Evolutionary conservation across 2,888 invertebrate genomes (phyloP), one percentile per base, ranked within the genome.

Genomic region (Temnothorax ravouxi): DNA sequence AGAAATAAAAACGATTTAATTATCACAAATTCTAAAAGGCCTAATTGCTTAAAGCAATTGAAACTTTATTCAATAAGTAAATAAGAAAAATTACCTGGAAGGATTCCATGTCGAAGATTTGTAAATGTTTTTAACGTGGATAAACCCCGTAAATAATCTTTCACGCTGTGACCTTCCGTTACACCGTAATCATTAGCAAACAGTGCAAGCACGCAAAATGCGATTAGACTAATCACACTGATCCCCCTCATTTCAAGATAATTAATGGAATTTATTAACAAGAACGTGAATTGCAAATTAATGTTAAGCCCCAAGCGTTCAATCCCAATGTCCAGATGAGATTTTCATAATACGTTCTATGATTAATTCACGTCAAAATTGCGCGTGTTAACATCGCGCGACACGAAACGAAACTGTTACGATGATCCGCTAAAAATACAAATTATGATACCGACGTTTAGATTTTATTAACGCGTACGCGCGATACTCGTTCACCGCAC

Each of bases 71-170:
- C 6, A 41, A 54, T 38, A 18, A 41, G 3, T 38, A 54, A 54
- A 38, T 71, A 52, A 21, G 3, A 0, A 71, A 38, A 52, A 15
- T 69, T 18, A 79, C 79, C 79, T 56, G 79, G 79, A 0, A 79
- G 71, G 13, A 79, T 79, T 18, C 79, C 79, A 29, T 79, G 34
- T 34, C 21, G 44, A 34, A 79, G 56, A 13, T 29, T 47, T 5
- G 47, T 11, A 3, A 79, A 0, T 34, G 69, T 15, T 47, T 56
- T 56, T 11, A 56, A 25, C 8, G 34, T 13, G 18, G 2, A 8
- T 6, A 79, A 56, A 44, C 9, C 25, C 5, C 52, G 66, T 2
- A 54, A 29, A 29, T 54, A 76, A 52, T 79, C 52, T 44, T 69
- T 79, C 5, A 47, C 1, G 5, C 2, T 21, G 18, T 44, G 21